Evolutionary conservation across 2,888 invertebrate genomes (phyloP).

Genomic region (Noctua comes): DNA sequence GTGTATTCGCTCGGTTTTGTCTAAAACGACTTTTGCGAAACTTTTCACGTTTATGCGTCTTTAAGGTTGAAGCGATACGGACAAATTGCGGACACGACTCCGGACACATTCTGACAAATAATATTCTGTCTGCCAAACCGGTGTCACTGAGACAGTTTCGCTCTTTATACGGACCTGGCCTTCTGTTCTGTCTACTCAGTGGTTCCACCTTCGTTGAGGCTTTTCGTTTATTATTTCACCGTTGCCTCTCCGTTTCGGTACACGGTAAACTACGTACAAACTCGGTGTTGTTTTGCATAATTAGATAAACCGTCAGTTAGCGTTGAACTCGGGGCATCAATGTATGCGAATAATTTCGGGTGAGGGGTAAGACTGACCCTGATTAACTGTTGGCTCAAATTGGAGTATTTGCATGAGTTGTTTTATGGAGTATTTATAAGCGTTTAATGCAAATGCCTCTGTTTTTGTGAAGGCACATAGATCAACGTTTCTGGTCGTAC

Average conservation of each 20-base stretch:
- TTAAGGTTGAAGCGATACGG: background rate
- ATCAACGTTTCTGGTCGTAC: too few species aligned
- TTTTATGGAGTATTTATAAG: conserved; percentile 1
- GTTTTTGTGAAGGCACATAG: background rate
- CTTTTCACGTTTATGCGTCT: too few species aligned
- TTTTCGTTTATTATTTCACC: conserved; percentile 81
- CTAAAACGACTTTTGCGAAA: too few species aligned
- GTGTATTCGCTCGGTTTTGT: too few species aligned
- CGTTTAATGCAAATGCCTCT: background rate
- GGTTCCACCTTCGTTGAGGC: conserved; percentile 64
- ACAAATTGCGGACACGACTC: background rate
- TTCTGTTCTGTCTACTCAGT: background rate
- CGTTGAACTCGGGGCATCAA: conserved; percentile 73
- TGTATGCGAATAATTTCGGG: conserved; percentile 66
- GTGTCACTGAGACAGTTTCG: background rate
- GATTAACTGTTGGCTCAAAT: conserved; percentile 38
- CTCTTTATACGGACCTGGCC: background rate
- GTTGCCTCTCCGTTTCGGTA: conserved; percentile 67
- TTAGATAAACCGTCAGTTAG: conserved; percentile 80
- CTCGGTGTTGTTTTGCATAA: conserved; percentile 83
- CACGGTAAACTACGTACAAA: conserved; percentile 79
- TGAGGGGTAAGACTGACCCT: conserved; percentile 27
- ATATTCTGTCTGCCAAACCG: background rate
- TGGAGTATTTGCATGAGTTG: conserved; percentile 32
- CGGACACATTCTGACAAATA: background rate